These are phyloP conservation scores for Catostomus latipinnis DNA, from an alignment of 2,797 vertebrate species.

Conservation along the genomic window DNA sequence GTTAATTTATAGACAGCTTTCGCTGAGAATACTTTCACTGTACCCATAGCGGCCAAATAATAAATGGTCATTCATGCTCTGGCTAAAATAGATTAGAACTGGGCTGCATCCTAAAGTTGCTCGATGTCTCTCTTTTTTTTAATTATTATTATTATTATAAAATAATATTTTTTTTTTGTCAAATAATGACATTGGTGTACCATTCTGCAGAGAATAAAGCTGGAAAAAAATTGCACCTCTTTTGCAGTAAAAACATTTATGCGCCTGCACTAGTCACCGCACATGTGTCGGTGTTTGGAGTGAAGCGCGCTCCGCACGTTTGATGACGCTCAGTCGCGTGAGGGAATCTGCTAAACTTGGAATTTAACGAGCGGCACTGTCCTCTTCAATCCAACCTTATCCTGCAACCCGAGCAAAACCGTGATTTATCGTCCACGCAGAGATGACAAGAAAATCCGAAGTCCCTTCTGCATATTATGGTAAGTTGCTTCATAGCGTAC, in stretches of 20 bases:
- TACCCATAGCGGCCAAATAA: too few species aligned
- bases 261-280: too few species aligned
- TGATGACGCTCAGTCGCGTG: slow-evolving; percentile 41
- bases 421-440: slow-evolving; percentile 1
- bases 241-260: not conserved
- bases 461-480: slow-evolving; percentile 49
- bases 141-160: too few species aligned
- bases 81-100: not conserved
- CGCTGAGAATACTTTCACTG: too few species aligned
- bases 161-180: not conserved
- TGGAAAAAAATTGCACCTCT: not conserved
- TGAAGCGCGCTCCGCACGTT: slow-evolving; percentile 16
- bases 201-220: not conserved
- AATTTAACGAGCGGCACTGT: not conserved
- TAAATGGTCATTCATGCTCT: too few species aligned
- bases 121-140: not conserved
- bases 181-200: not conserved
- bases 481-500: slow-evolving; percentile 30
- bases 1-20: too few species aligned
- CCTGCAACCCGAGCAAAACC: not conserved
- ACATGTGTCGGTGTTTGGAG: not conserved
- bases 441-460: slow-evolving; percentile 48
- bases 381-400: not conserved
- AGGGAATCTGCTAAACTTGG: slow-evolving; percentile 29
- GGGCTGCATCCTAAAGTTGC: not conserved